Conservation (phyloP, 2,888 invertebrate genomes). For the Nipponacmea schrenckii region DNA sequence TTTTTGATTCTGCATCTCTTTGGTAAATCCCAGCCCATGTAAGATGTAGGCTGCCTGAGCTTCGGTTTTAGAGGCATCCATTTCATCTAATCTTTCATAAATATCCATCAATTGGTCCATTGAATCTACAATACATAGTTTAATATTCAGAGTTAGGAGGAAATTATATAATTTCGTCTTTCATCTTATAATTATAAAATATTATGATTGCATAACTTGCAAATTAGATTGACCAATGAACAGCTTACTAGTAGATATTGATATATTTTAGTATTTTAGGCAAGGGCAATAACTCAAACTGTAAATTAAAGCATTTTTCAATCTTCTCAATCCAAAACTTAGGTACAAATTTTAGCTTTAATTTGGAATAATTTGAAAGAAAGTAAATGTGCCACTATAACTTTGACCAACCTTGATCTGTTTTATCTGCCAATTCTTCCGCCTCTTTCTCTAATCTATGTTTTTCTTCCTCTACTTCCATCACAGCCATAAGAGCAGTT, state of each 20-base stretch:
- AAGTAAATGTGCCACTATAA: too few relatives aligned
- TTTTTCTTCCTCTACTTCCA: conserved; percentile 97
- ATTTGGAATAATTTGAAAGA: not conserved
- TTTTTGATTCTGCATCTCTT: conserved; percentile 74
- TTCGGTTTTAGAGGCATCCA: conserved; percentile 95
- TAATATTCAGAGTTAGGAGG: too few relatives aligned
- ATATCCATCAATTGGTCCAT: conserved; percentile 97
- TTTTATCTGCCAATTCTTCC: conserved; percentile 86
- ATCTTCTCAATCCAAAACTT: too few relatives aligned
- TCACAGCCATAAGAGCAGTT: conserved; percentile 93
- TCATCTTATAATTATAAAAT: too few relatives aligned
- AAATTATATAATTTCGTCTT: too few relatives aligned
- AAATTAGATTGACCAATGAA: too few relatives aligned
- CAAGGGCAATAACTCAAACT: too few relatives aligned
- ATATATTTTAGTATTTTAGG: too few relatives aligned
- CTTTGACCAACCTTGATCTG: conserved; percentile 64
- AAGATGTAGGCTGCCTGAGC: conserved; percentile 93
- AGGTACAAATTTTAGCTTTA: not conserved
- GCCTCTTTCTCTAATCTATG: conserved; percentile 90
- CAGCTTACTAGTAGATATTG: too few relatives aligned
- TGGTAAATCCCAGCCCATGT: conserved; percentile 93
- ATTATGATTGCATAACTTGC: too few relatives aligned
- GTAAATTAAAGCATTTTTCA: too few relatives aligned
- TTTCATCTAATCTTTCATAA: conserved; percentile 96
- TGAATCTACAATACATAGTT: conserved; percentile 73